Base-by-base conservation (phyloP, 2,113 vertebrate genomes). In the Corapipo altera region DNA sequence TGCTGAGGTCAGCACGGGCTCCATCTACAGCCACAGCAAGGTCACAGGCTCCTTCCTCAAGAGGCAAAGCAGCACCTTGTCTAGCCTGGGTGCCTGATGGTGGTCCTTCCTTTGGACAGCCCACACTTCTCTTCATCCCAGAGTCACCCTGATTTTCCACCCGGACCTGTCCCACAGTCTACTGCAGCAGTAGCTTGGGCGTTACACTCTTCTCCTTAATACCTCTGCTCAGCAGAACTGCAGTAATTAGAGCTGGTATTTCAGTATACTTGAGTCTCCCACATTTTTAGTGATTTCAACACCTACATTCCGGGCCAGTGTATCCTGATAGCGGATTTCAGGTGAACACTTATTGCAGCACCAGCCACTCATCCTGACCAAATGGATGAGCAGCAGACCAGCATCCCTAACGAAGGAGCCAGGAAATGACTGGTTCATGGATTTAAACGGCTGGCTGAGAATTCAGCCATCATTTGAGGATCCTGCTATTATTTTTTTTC, bases 351-450 rank as follows among this genome's bases (percentile, higher is more conserved):
- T 69, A 58, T 6, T 72, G 91, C 86, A 83, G 72, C 72, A 86
- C 64, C 73, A 83, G 71, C 69, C 76, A 51, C 69, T 84, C 93
- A 84, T 20, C 80, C 76, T 74, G 27, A 73, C 59, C 73, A 88
- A 80, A 89, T 9, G 46, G 76, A 66, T 55, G 28, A 93, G 82
- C 85, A 80, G 83, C 43, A 35, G 55, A 85, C 8, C 82, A 46
- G n/a, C 35, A 51, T 58, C 46, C 55, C 80, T 81, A 32, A 84
- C 27, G 35, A 43, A 91, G 52, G 59, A 70, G 37, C 43, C 73
- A 77, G 69, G 61, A 91, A 61, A 43, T 43, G 54, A 26, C 69
- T 43, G 59, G 52, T n/a, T 85, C 44, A 3, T n/a, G 71, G 17
- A 44, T 72, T 77, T 59, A 39, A 72, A 77, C 71, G 52, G 39